Evolutionary conservation across 1,140 invertebrate genomes (phyloP).

Genomic region (Drosophila nannoptera): DNA sequence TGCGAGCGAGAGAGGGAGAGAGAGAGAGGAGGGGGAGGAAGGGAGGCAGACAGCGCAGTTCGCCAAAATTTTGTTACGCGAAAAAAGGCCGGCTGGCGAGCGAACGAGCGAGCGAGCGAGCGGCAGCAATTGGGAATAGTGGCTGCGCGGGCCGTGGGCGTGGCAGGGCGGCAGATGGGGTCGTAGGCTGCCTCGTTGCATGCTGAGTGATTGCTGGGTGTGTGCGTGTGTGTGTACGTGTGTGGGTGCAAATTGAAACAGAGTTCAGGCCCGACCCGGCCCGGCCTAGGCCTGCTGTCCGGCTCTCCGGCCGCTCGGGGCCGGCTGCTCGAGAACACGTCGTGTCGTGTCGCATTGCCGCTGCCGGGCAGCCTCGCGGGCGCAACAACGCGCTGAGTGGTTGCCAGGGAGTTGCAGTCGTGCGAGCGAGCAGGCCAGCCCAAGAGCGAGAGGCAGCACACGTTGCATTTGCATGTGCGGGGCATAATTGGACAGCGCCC

Average conservation of each 20-base stretch:
- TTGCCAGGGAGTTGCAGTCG: slow-evolving; percentile 41
- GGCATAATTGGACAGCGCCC: slow-evolving; percentile 70
- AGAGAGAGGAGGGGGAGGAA: slow-evolving; percentile 3
- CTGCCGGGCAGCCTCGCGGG: slow-evolving; percentile 62
- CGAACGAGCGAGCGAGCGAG: no score
- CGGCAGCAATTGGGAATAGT: slow-evolving; percentile 28
- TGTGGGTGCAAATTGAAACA: slow-evolving; percentile 75
- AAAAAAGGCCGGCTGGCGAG: slow-evolving; percentile 51
- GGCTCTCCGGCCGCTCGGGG: no score
- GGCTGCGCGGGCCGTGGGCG: slow-evolving; percentile 13
- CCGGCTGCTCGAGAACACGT: no score
- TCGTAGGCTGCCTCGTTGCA: slow-evolving; percentile 23
- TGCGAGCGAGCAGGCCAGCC: neutral
- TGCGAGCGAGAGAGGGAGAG: neutral
- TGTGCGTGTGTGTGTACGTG: slow-evolving; percentile 50
- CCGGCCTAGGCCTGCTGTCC: neutral
- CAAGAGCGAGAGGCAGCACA: slow-evolving; percentile 33
- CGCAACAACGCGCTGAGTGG: slow-evolving; percentile 67
- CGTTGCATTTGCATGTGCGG: slow-evolving; percentile 74
- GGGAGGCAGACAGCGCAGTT: slow-evolving; percentile 37
- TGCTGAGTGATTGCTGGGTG: slow-evolving; percentile 58
- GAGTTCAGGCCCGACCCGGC: slow-evolving; percentile 41
- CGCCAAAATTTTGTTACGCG: slow-evolving; percentile 51
- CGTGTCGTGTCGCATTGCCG: slow-evolving; percentile 61
- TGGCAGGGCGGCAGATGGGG: slow-evolving; percentile 3